Evolutionary conservation across 2,888 invertebrate genomes (phyloP), one percentile per base, ranked within the genome.

Genomic region (Calameuta pallipes): DNA sequence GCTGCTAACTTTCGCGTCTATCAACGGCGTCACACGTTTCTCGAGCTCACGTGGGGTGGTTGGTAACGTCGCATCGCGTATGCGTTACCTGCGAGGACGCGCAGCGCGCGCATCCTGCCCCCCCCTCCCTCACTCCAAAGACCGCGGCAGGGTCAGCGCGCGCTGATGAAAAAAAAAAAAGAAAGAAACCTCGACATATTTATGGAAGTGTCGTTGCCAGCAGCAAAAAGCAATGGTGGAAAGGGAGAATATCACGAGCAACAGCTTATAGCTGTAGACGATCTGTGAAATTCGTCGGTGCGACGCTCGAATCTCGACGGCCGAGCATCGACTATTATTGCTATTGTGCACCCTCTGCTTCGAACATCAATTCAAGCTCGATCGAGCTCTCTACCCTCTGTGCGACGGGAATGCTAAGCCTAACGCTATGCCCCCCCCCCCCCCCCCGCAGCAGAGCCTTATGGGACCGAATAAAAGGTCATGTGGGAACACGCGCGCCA

Each of bases 1-100:
- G 78, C 69, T 71, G 74, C 80, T 79, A 80, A 82, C 23, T 81
- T 83, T 82, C 83, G 82, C 85, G 83, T 85, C 84, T 85, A 85
- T 86, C 86, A 86, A 83, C 83, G 79, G 73, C 56, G 23, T 56
- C 56, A 41, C 41, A 23, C 41, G 41, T 23, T 41, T 41, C 23
- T 23, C 41, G 9, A 41, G 6, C 23, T 41, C 41, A 23, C 15
- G 56, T 23, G 81, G 78, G 75, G 69, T 68, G 13, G 73, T 76
- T 11, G 75, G 56, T 3, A 9, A 35, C 3, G 35, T 35, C 1
- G 23, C 56, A 23, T 56, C 23, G 9, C 56, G 15, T 56, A 23
- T 9, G 23, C 23, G 56, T 56, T 56, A 56, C 15, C 56, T 56
- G 23, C 0, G 56, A 23, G 56, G 23, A 1, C 2, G 23, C 23